These are phyloP conservation scores for Nephrotoma appendiculata DNA, from an alignment of 2,888 invertebrate species.

Conservation along the genomic window DNA sequence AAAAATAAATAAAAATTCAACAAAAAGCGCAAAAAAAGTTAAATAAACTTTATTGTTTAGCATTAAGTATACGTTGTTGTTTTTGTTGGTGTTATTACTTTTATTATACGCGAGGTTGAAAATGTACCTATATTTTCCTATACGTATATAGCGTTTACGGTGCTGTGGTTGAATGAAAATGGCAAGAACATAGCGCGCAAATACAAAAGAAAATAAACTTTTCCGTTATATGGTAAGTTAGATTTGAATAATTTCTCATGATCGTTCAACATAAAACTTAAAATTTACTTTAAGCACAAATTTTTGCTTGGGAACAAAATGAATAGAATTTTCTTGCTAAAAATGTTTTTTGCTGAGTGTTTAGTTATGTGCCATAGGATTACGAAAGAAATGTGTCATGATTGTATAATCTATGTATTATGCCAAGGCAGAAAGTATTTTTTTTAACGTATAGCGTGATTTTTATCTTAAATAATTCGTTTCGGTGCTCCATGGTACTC, in stretches of 20 bases:
- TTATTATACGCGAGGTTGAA: background rate
- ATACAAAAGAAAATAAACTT: background rate
- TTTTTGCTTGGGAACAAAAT: background rate
- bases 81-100: background rate
- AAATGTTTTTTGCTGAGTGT: background rate
- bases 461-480: background rate
- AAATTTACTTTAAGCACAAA: background rate
- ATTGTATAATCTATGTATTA: background rate
- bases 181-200: background rate
- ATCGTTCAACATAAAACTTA: conserved; percentile 2
- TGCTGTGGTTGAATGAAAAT: background rate
- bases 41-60: background rate
- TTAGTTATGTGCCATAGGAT: background rate
- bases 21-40: background rate
- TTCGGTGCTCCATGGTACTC: background rate
- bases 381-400: background rate
- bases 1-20: background rate
- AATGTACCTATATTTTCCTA: background rate
- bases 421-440: background rate
- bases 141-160: background rate
- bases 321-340: background rate
- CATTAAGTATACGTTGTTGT: background rate
- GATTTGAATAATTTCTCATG: conserved; percentile 1
- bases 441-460: background rate
- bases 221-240: background rate